These are phyloP conservation scores for Drosophila aff. DNA, from an alignment of 1,140 invertebrate genomes.

Conservation along the genomic window DNA sequence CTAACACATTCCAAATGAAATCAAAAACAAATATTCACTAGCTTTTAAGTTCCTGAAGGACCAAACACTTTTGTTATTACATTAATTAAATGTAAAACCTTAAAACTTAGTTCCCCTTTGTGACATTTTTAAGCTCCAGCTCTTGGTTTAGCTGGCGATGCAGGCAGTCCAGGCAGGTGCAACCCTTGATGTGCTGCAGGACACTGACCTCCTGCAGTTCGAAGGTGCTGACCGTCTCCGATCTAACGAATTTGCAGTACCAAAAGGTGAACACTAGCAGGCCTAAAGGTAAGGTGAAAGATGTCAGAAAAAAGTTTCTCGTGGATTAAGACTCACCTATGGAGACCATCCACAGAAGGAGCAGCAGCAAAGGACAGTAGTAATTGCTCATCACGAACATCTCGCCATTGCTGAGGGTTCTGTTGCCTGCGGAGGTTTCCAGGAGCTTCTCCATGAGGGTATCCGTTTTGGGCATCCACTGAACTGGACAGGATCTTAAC, in stretches of 20 bases:
- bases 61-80: neutral
- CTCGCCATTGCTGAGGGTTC: neutral
- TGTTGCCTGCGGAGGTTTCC: slow-evolving; percentile 23
- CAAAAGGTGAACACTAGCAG: slow-evolving; percentile 44
- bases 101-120: neutral
- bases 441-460: slow-evolving; percentile 24
- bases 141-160: slow-evolving; percentile 56
- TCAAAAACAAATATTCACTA: neutral
- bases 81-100: slow-evolving; percentile 16
- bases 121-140: slow-evolving; percentile 24
- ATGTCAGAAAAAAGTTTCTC: too few relatives aligned
- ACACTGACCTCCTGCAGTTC: slow-evolving; percentile 59
- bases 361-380: slow-evolving; percentile 34
- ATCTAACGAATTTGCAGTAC: slow-evolving; percentile 56
- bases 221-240: slow-evolving; percentile 40
- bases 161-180: slow-evolving; percentile 53
- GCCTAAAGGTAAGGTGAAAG: slow-evolving; percentile 1
- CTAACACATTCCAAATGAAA: neutral
- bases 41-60: slow-evolving; percentile 3
- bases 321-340: slow-evolving; percentile 22
- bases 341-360: slow-evolving; percentile 53
- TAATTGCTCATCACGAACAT: neutral
- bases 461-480: neutral
- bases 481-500: neutral
- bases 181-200: slow-evolving; percentile 47